A percentile compares a stretch with the other conserved stretches of the same genome.
These are phyloP conservation scores for Phrynocephalus forsythii DNA, from an alignment of 2,797 vertebrate genomes.

Conservation along the genomic window DNA sequence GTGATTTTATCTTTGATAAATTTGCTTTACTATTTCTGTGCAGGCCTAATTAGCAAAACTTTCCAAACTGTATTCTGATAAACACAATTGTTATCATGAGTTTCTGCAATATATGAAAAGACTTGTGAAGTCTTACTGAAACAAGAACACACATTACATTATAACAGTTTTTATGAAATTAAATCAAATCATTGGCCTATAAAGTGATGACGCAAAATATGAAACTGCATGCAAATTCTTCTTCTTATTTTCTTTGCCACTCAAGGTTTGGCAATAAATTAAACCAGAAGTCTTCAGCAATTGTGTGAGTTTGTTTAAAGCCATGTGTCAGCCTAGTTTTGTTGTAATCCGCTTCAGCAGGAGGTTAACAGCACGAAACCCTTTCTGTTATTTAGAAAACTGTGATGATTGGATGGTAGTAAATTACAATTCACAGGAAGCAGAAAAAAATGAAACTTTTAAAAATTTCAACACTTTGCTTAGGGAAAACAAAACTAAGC, in stretches of 20 bases:
- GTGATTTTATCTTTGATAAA: neutral
- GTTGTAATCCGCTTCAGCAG: neutral
- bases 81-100: neutral
- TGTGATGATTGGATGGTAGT: slow-evolving; percentile 1
- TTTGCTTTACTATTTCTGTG: neutral
- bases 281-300: neutral
- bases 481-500: neutral
- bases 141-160: neutral
- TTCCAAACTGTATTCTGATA: neutral
- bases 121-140: neutral
- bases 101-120: neutral
- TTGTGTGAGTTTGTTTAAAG: neutral
- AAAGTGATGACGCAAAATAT: neutral
- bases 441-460: neutral
- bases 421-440: slow-evolving; percentile 4
- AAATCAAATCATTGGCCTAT: neutral
- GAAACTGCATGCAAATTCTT: neutral
- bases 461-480: slow-evolving; percentile 9
- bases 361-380: neutral
- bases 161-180: neutral
- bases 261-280: neutral
- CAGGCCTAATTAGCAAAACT: neutral
- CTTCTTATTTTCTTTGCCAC: neutral
- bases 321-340: neutral
- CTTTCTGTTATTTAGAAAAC: slow-evolving; percentile 5